Percentiles rank a stretch among this genome's conserved stretches.
These are phyloP conservation scores for Lissocephala sabroskyi DNA, from an alignment of 2,888 invertebrate genomes.

Conservation along the genomic window DNA sequence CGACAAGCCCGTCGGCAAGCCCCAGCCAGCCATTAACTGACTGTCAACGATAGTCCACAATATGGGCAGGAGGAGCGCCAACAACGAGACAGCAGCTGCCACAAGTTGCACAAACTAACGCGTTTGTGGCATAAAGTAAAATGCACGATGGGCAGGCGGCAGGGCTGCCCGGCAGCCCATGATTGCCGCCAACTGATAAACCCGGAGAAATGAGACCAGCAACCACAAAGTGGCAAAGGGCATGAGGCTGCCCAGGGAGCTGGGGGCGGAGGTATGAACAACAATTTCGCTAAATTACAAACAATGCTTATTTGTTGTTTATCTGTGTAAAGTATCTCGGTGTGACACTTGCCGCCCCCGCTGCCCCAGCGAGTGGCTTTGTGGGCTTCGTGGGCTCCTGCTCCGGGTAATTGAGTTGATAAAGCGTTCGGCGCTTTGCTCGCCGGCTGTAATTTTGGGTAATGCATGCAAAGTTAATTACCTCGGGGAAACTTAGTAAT, in stretches of 20 bases:
- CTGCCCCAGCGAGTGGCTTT: constrained; percentile 4
- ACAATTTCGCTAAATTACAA: constrained; percentile 60
- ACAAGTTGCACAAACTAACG: constrained; percentile 27
- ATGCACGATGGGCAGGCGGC: constrained; percentile 7
- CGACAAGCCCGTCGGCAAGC: constrained; percentile 13
- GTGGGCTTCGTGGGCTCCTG: constrained; percentile 3
- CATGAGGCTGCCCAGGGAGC: neutral
- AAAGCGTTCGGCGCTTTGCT: constrained; percentile 44
- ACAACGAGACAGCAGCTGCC: neutral
- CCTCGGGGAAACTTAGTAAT: constrained; percentile 58
- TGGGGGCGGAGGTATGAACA: constrained; percentile 7
- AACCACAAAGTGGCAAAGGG: neutral
- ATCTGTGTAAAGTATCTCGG: constrained; percentile 54
- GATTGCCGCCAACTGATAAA: constrained; percentile 51
- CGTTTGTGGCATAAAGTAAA: constrained; percentile 15
- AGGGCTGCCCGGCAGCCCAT: neutral
- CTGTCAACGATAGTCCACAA: constrained; percentile 13
- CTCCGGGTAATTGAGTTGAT: constrained; percentile 58
- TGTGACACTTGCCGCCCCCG: constrained; percentile 21
- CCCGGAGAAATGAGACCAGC: constrained; percentile 4
- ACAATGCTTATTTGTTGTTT: constrained; percentile 65
- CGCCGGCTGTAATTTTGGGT: constrained; percentile 57
- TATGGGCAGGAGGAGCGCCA: neutral
- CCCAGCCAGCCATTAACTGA: constrained; percentile 8
- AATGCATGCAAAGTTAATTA: constrained; percentile 65